Conservation (phyloP, 2,113 vertebrate species). For the Oryzias javanicus region DNA sequence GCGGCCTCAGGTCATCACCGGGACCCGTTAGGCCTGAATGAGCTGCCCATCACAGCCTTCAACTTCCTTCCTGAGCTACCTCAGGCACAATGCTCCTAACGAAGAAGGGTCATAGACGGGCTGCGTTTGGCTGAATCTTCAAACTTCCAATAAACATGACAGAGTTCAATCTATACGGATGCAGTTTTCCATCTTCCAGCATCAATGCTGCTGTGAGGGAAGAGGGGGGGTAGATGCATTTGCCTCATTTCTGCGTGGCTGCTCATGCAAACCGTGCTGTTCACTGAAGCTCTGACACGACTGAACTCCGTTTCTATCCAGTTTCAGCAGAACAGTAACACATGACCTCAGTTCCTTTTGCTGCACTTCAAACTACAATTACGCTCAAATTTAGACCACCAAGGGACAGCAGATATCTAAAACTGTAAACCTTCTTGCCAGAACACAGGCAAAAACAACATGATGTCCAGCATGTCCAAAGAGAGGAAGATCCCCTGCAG, state of each 20-base stretch:
- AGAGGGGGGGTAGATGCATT: conserved; percentile 30
- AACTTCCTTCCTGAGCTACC: conserved; percentile 57
- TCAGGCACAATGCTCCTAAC: conserved; percentile 59
- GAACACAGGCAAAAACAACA: conserved; percentile 14
- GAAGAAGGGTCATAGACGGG: conserved; percentile 42
- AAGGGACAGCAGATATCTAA: not conserved
- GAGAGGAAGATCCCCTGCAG: conserved; percentile 40
- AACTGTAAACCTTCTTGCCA: conserved; percentile 1
- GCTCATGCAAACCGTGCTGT: conserved; percentile 28
- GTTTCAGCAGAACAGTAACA: conserved; percentile 10
- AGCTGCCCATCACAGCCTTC: conserved; percentile 48
- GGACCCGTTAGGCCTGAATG: conserved; percentile 56
- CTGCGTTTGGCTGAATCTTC: conserved; percentile 35
- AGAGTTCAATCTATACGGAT: conserved; percentile 58
- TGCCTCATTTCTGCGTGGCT: conserved; percentile 48
- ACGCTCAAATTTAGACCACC: conserved; percentile 9
- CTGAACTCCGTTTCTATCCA: conserved; percentile 13
- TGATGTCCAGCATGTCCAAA: conserved; percentile 18
- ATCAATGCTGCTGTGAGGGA: conserved; percentile 31
- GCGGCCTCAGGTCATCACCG: conserved; percentile 55
- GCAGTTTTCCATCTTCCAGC: conserved; percentile 41
- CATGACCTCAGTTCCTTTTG: conserved; percentile 5
- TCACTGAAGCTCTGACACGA: conserved; percentile 26
- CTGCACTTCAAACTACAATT: conserved; percentile 12
- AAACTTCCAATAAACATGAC: conserved; percentile 54